phyloP scores from a whole-genome alignment of 2,797 vertebrate species.

The Gorsachius magnificus region DNA sequence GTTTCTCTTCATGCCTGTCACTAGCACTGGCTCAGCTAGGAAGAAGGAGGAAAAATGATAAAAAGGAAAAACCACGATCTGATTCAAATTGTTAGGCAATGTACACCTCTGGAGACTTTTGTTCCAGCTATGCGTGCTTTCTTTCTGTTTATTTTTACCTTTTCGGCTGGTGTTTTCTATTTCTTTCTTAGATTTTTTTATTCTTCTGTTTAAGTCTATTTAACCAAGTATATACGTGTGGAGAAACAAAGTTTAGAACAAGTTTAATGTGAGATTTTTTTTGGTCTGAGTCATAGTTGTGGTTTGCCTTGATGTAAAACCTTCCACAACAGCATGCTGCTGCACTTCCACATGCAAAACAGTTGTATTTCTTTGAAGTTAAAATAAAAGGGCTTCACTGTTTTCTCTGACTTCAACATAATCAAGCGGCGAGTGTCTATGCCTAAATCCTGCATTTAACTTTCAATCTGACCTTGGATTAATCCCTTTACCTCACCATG shows the following conservation, averaged over 20 bases:
- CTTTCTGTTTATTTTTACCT: neutral
- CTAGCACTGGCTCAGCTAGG: neutral
- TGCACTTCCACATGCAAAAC: slow-evolving; percentile 35
- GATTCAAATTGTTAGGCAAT: neutral
- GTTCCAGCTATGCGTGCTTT: neutral
- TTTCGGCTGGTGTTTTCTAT: neutral
- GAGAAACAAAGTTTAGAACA: slow-evolving; percentile 4
- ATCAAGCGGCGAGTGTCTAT: slow-evolving; percentile 2
- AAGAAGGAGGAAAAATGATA: neutral
- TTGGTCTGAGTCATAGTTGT: slow-evolving; percentile 22
- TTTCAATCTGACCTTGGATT: slow-evolving; percentile 52
- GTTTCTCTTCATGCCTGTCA: slow-evolving; percentile 42
- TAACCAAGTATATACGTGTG: neutral
- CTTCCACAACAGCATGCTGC: neutral
- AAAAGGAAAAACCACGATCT: neutral
- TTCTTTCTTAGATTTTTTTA: neutral
- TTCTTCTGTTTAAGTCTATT: neutral
- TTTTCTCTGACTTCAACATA: slow-evolving; percentile 50
- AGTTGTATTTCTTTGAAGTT: slow-evolving; percentile 51
- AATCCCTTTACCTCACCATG: slow-evolving; percentile 58
- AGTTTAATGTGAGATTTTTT: neutral
- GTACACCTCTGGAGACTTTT: neutral
- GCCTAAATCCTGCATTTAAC: slow-evolving; percentile 31
- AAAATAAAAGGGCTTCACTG: slow-evolving; percentile 41
- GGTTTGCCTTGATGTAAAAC: slow-evolving; percentile 47